Conservation (phyloP, 2,113 vertebrate genomes). For the Castor canadensis region DNA sequence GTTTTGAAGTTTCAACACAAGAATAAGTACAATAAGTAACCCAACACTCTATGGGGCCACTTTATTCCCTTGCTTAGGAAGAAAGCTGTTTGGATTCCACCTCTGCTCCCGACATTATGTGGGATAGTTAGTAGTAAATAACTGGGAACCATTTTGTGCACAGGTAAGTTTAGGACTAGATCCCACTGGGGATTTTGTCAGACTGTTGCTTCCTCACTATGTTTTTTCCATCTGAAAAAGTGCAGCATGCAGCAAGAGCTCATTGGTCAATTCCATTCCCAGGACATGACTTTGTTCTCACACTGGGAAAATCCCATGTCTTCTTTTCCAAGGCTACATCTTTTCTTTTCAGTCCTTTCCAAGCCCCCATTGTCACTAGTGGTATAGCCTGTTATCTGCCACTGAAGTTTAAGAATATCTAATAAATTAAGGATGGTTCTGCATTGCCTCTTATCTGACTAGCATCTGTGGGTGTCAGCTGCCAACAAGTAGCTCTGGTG, state of each 20-base stretch:
- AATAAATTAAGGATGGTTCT: slow-evolving; percentile 73
- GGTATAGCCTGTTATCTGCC: slow-evolving; percentile 52
- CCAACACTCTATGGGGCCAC: neutral
- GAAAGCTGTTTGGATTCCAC: neutral
- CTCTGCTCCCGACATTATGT: neutral
- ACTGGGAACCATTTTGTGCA: neutral
- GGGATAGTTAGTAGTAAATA: neutral
- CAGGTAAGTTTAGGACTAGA: neutral
- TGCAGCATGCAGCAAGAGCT: rapidly evolving
- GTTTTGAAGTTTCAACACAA: neutral
- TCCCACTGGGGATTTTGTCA: neutral
- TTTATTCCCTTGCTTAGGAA: neutral
- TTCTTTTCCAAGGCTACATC: neutral
- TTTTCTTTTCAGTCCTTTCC: slow-evolving; percentile 1
- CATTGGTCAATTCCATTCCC: neutral
- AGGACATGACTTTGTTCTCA: neutral
- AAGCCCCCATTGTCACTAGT: neutral
- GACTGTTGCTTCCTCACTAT: neutral
- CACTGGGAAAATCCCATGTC: neutral
- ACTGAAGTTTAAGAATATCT: slow-evolving; percentile 50
- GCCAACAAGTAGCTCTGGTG: slow-evolving; percentile 70
- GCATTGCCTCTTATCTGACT: slow-evolving; percentile 71
- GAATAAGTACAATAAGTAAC: neutral
- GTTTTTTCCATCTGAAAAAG: neutral
- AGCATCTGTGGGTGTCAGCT: slow-evolving; percentile 77